Conservation (phyloP, 2,888 invertebrate genomes). For the Taphrorychus bicolor region DNA sequence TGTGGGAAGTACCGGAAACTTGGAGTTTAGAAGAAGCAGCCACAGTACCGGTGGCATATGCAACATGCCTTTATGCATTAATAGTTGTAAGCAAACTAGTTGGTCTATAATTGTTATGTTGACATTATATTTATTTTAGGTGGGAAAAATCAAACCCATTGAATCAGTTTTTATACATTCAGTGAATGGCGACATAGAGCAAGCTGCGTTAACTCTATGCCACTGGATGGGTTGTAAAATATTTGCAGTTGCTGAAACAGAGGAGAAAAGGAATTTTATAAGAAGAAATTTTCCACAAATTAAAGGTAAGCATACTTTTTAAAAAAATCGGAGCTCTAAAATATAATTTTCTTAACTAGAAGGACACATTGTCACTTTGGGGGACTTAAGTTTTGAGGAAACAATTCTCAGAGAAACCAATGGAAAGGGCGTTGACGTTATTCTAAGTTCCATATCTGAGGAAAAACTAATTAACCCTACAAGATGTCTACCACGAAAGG, state of each 20-base stretch:
- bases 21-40: constrained; percentile 69
- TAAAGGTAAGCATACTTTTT: constrained; percentile 50
- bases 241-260: constrained; percentile 74
- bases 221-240: constrained; percentile 70
- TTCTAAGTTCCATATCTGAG: constrained; percentile 90
- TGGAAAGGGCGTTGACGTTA: constrained; percentile 89
- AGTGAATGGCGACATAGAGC: constrained; percentile 76
- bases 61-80: constrained; percentile 57
- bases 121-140: too few species aligned
- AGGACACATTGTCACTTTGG: constrained; percentile 66
- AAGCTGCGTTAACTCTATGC: constrained; percentile 79
- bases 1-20: constrained; percentile 64
- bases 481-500: constrained; percentile 66
- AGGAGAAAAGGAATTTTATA: constrained; percentile 70
- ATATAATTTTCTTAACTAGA: too few species aligned
- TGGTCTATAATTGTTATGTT: too few species aligned
- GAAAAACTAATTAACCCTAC: constrained; percentile 83
- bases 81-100: constrained; percentile 47
- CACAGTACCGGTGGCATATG: constrained; percentile 68
- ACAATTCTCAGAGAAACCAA: constrained; percentile 81
- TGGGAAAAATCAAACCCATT: constrained; percentile 46
- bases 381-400: constrained; percentile 85
- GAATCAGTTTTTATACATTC: constrained; percentile 65
- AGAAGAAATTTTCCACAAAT: constrained; percentile 62
- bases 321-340: too few species aligned